phyloP scores from a whole-genome alignment of 2,797 vertebrate species.

The Epinephelus coioides region DNA sequence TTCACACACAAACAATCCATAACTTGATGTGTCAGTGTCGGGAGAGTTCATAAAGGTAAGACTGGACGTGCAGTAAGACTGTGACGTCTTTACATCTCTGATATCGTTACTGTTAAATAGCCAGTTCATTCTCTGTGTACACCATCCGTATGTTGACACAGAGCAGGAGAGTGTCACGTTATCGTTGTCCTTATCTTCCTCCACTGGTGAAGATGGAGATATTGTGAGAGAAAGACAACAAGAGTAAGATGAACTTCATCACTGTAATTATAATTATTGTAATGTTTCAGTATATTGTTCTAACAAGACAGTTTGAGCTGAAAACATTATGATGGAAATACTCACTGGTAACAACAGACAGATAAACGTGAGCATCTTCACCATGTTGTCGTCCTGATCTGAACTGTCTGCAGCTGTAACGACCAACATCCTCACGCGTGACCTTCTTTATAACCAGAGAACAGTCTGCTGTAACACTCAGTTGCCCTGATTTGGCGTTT shows the following conservation, averaged over 20 bases:
- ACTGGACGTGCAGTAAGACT: neutral
- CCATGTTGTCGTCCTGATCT: too few relatives aligned
- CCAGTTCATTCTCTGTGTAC: neutral
- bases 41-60: neutral
- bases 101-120: neutral
- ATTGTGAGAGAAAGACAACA: neutral
- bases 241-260: neutral
- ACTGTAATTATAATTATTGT: neutral
- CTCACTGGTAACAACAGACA: constrained; percentile 30
- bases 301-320: neutral
- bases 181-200: neutral
- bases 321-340: neutral
- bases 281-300: neutral
- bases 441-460: too few relatives aligned
- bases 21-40: neutral
- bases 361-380: fast-evolving
- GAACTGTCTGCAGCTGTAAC: too few relatives aligned
- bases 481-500: neutral
- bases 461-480: constrained; percentile 8
- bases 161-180: neutral
- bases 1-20: neutral
- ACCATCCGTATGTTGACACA: neutral
- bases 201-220: neutral
- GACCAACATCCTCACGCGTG: too few relatives aligned
- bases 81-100: too few relatives aligned